phyloP scores from a whole-genome alignment of 2,797 vertebrate genomes.

The Sebastes hubbsi region DNA sequence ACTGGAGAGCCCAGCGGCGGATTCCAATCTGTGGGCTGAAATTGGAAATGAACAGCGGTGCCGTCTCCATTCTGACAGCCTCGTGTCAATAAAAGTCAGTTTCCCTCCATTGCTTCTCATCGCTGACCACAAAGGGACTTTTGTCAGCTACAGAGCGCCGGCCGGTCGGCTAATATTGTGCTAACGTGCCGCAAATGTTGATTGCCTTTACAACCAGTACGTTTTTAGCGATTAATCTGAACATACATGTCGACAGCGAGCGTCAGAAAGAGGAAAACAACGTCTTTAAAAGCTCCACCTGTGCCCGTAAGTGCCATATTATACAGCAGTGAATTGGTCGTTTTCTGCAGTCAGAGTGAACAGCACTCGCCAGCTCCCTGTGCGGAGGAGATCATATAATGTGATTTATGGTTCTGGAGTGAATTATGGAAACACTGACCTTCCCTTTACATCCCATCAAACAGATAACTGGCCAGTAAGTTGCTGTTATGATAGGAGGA shows the following conservation, averaged over 20 bases:
- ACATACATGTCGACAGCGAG: not conserved
- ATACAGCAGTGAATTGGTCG: conserved; percentile 40
- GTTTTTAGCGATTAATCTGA: conserved; percentile 37
- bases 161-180: conserved; percentile 25
- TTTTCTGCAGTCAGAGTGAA: conserved; percentile 49
- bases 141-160: conserved; percentile 42
- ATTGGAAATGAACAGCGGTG: conserved; percentile 80
- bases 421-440: conserved; percentile 83
- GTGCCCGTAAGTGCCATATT: conserved; percentile 45
- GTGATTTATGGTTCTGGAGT: conserved; percentile 77
- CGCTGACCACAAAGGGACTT: conserved; percentile 72
- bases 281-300: conserved; percentile 53
- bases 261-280: conserved; percentile 15
- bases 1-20: conserved; percentile 68
- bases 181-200: conserved; percentile 50
- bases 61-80: conserved; percentile 78
- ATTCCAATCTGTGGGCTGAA: conserved; percentile 80
- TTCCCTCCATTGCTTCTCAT: conserved; percentile 72
- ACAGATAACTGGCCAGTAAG: conserved; percentile 78
- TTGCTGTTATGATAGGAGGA: conserved; percentile 71
- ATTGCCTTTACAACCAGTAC: not conserved
- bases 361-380: conserved; percentile 7
- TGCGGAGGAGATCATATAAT: conserved; percentile 68
- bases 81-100: conserved; percentile 81
- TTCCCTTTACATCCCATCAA: conserved; percentile 81